Evolutionary conservation across 2,888 invertebrate species (phyloP).

Genomic region (Agrochola macilenta): DNA sequence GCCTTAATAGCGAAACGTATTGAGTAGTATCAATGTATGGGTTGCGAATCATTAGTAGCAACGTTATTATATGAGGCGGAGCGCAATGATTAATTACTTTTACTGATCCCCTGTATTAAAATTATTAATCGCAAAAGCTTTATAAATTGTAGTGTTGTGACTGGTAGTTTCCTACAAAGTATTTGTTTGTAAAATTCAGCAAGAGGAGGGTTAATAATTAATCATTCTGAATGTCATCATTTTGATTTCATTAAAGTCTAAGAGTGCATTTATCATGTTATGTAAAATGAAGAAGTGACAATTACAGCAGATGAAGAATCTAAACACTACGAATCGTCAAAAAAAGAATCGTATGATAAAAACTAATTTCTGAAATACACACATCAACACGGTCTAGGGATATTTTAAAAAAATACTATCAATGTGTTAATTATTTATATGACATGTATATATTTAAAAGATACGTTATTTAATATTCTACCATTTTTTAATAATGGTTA

Average conservation of each 20-base stretch:
- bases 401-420: too few species aligned
- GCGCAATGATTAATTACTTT: slow-evolving; percentile 60
- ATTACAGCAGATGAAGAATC: neutral
- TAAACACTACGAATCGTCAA: neutral
- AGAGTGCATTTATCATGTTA: neutral
- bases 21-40: slow-evolving; percentile 62
- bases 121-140: slow-evolving; percentile 50
- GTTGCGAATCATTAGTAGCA: slow-evolving; percentile 74
- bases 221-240: neutral
- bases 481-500: too few species aligned
- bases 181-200: neutral
- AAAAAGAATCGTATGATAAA: neutral
- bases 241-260: neutral
- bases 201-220: neutral
- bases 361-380: neutral
- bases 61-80: slow-evolving; percentile 39
- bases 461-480: too few species aligned
- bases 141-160: slow-evolving; percentile 47
- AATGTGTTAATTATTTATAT: too few species aligned
- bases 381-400: too few species aligned
- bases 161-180: slow-evolving; percentile 10
- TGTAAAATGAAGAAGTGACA: neutral
- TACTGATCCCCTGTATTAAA: slow-evolving; percentile 40
- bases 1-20: slow-evolving; percentile 58
- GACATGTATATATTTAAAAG: too few species aligned